Conservation (phyloP, 2,888 invertebrate species). For the Dysmachus trigonus region DNA sequence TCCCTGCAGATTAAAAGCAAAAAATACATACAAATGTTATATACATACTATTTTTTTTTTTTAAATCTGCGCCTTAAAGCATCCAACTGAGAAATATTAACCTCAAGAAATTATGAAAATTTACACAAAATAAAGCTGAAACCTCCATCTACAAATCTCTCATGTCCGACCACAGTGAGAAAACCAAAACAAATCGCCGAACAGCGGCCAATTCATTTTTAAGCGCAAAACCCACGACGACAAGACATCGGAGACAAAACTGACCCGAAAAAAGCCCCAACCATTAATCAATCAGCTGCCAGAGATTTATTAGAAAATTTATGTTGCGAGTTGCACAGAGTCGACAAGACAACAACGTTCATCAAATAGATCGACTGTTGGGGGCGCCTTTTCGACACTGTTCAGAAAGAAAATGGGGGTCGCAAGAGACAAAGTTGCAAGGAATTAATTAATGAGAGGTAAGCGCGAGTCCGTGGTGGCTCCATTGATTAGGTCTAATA, state of each 20-base stretch:
- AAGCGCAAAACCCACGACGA: neutral
- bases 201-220: neutral
- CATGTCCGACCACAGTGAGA: neutral
- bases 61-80: neutral
- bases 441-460: conserved; percentile 4
- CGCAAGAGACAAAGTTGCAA: neutral
- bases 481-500: conserved; percentile 2
- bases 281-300: conserved; percentile 20
- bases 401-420: neutral
- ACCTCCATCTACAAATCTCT: neutral
- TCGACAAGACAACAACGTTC: neutral
- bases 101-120: neutral
- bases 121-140: neutral
- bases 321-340: neutral
- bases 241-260: neutral
- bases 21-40: neutral
- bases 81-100: neutral
- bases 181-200: neutral
- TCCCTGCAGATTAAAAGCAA: neutral
- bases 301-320: conserved; percentile 13
- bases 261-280: conserved; percentile 5
- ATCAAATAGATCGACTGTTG: neutral
- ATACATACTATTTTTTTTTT: too few relatives aligned
- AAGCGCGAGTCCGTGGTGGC: neutral
- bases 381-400: neutral